These are phyloP conservation scores for Daubentonia madagascariensis DNA, from an alignment of 2,113 vertebrate genomes.

Conservation along the genomic window DNA sequence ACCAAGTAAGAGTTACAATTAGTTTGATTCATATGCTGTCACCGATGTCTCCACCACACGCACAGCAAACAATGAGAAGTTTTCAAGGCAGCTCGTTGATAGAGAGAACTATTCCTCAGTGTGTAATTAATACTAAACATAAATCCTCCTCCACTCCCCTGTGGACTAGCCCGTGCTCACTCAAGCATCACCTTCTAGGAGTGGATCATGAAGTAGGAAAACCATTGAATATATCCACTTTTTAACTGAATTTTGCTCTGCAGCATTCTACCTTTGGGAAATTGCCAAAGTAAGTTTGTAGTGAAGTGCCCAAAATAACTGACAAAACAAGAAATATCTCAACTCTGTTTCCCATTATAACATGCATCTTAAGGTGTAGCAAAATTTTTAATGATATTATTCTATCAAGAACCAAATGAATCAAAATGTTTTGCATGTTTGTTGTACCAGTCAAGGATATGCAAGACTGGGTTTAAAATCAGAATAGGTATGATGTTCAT, in stretches of 20 bases:
- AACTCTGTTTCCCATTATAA: too few relatives aligned
- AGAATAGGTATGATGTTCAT: background rate
- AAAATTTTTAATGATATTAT: background rate
- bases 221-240: background rate
- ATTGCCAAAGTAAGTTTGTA: background rate
- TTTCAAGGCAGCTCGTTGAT: conserved; percentile 37
- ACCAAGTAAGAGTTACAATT: conserved; percentile 74
- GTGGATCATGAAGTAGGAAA: background rate
- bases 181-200: background rate
- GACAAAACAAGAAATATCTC: background rate
- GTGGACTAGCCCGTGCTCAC: background rate
- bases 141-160: conserved; percentile 40
- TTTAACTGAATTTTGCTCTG: background rate
- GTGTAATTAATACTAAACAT: conserved; percentile 74
- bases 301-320: background rate
- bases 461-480: background rate
- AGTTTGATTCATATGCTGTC: conserved; percentile 74
- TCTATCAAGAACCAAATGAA: background rate
- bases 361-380: background rate
- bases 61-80: background rate
- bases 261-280: background rate
- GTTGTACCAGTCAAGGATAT: background rate
- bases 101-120: conserved; percentile 26
- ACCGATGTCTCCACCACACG: background rate
- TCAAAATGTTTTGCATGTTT: background rate